A percentile compares a stretch with the other conserved stretches of the same genome.
Conservation (phyloP, 1,140 invertebrate species). For the Lordiphosa stackelbergi region DNA sequence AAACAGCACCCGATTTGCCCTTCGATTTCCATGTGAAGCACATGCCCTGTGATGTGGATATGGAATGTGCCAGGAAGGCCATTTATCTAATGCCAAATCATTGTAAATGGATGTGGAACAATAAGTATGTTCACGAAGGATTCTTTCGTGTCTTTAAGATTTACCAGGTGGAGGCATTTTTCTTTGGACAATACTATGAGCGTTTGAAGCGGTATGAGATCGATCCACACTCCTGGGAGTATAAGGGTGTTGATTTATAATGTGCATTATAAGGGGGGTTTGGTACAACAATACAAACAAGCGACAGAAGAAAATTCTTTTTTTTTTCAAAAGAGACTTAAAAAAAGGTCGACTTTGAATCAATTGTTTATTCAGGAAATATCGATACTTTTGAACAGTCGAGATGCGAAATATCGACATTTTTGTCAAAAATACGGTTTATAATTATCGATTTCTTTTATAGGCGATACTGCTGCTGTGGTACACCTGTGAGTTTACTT, state of each 20-base stretch:
- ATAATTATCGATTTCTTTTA: too few species aligned
- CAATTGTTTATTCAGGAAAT: too few species aligned
- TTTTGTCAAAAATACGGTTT: too few species aligned
- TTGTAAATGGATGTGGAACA: constrained; percentile 13
- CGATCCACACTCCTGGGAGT: constrained; percentile 22
- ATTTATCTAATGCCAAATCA: constrained; percentile 1
- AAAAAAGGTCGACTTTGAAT: too few species aligned
- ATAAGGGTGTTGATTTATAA: background rate
- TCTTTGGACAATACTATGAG: constrained; percentile 37
- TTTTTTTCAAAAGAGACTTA: too few species aligned
- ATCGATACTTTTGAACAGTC: too few species aligned
- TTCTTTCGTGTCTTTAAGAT: constrained; percentile 13
- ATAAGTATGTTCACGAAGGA: constrained; percentile 1
- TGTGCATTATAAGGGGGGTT: too few species aligned
- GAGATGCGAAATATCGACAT: too few species aligned
- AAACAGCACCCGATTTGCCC: constrained; percentile 1
- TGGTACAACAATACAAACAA: too few species aligned
- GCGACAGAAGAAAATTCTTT: too few species aligned
- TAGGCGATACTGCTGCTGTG: too few species aligned
- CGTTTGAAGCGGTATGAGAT: constrained; percentile 25
- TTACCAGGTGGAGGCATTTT: constrained; percentile 30
- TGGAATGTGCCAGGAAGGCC: background rate
- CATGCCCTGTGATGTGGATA: constrained; percentile 11
- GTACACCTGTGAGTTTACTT: too few species aligned
- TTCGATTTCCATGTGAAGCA: constrained; percentile 1